phyloP scores from a whole-genome alignment of 2,113 vertebrate species.

The Chaetops frenatus region DNA sequence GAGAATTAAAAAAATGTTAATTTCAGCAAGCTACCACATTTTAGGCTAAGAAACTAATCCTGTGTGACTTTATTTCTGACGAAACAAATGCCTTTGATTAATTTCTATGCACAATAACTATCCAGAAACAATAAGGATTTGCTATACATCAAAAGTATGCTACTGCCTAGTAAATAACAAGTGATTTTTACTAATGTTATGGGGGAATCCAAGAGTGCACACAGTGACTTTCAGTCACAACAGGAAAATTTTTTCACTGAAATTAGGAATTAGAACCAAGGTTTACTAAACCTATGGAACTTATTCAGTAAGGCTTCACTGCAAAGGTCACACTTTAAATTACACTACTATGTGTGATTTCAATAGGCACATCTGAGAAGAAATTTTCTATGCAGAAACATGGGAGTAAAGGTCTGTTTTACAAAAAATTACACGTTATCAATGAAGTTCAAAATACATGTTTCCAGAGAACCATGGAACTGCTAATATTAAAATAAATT shows the following conservation, averaged over 20 bases:
- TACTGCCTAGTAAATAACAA: not conserved
- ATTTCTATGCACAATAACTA: not conserved
- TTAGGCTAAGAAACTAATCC: not conserved
- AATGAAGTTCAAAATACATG: not conserved
- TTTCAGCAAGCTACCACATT: not conserved
- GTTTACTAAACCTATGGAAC: not conserved
- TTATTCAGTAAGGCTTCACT: not conserved
- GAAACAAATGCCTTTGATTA: not conserved
- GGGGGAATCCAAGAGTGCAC: not conserved
- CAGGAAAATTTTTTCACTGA: not conserved
- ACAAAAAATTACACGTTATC: not conserved
- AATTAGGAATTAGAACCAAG: too few relatives aligned
- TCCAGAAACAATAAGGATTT: not conserved
- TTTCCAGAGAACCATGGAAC: not conserved
- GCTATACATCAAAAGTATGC: not conserved
- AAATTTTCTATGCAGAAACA: not conserved
- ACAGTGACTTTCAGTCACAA: not conserved
- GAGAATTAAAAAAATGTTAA: not conserved
- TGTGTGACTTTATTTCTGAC: not conserved
- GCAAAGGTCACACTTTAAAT: not conserved
- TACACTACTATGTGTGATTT: not conserved
- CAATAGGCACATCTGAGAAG: not conserved
- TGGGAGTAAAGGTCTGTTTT: not conserved
- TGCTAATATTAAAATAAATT: not conserved
- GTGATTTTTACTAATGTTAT: not conserved